Conservation (phyloP, 2,797 vertebrate species). For the Sylvia borin region DNA sequence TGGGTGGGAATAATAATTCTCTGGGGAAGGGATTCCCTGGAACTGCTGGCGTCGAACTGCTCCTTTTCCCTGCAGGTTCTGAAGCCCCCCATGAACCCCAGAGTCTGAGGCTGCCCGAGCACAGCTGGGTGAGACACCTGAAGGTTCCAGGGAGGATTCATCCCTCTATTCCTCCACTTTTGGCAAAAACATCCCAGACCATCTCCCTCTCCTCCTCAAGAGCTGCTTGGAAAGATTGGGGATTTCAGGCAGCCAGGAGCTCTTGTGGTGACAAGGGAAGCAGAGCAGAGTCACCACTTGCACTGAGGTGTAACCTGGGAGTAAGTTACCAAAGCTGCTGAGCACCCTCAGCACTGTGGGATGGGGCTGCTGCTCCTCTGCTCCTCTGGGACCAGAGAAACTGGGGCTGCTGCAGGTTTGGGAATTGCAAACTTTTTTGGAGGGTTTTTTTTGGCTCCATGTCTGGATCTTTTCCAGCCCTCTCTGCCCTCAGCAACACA, state of each 20-base stretch:
- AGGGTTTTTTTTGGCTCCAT: background rate
- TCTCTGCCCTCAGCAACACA: background rate
- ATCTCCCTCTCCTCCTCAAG: background rate
- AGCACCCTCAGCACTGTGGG: fast-evolving
- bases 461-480: background rate
- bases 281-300: background rate
- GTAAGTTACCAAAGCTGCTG: background rate
- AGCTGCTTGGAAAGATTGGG: background rate
- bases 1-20: fast-evolving
- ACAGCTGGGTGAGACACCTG: background rate
- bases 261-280: background rate
- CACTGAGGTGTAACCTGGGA: background rate
- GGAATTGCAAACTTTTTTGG: background rate
- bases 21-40: background rate
- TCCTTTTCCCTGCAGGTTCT: background rate
- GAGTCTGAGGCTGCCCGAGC: background rate
- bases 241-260: background rate
- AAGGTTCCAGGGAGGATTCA: background rate
- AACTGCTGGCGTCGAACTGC: background rate
- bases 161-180: background rate
- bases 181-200: background rate
- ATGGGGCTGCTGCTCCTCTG: background rate
- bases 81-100: constrained; percentile 35
- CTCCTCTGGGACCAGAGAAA: background rate
- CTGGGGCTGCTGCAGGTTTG: fast-evolving